Conservation (phyloP, 2,888 invertebrate species). For the Formica aserva region DNA sequence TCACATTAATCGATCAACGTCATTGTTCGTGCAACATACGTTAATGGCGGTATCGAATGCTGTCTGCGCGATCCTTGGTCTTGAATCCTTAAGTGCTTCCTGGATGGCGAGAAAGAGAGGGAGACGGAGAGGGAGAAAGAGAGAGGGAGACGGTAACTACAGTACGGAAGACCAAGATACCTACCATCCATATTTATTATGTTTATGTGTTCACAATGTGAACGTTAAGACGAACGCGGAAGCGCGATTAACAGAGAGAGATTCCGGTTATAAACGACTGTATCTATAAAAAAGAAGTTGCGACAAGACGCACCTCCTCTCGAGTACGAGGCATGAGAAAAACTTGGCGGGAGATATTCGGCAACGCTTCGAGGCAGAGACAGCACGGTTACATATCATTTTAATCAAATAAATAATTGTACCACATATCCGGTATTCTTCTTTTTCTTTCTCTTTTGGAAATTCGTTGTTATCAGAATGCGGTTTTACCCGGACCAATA, state of each 20-base stretch:
- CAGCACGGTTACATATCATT: slow-evolving; percentile 14
- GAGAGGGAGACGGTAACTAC: slow-evolving; percentile 19
- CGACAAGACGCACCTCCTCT: slow-evolving; percentile 5
- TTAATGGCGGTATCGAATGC: slow-evolving; percentile 53
- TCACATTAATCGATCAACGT: slow-evolving; percentile 1
- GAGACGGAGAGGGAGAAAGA: not conserved
- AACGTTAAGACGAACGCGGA: slow-evolving; percentile 80
- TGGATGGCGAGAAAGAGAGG: slow-evolving; percentile 47
- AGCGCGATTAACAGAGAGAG: slow-evolving; percentile 63
- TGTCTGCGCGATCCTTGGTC: slow-evolving; percentile 67
- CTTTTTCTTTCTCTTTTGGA: not conserved
- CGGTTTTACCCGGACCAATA: not conserved
- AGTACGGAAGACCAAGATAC: slow-evolving; percentile 57
- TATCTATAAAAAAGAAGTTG: slow-evolving; percentile 44
- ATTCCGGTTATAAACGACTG: slow-evolving; percentile 81
- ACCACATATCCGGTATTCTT: not conserved
- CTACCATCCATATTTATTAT: slow-evolving; percentile 77
- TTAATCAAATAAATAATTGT: slow-evolving; percentile 20
- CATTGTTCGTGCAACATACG: slow-evolving; percentile 45
- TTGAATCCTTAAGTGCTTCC: slow-evolving; percentile 70
- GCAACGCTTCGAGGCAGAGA: slow-evolving; percentile 4
- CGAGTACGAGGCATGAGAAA: not conserved
- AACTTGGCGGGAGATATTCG: not conserved
- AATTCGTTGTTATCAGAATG: not conserved
- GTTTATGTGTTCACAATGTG: slow-evolving; percentile 75